phyloP scores from a whole-genome alignment of 2,797 vertebrate genomes.

The Typhlichthys eigenmanni region DNA sequence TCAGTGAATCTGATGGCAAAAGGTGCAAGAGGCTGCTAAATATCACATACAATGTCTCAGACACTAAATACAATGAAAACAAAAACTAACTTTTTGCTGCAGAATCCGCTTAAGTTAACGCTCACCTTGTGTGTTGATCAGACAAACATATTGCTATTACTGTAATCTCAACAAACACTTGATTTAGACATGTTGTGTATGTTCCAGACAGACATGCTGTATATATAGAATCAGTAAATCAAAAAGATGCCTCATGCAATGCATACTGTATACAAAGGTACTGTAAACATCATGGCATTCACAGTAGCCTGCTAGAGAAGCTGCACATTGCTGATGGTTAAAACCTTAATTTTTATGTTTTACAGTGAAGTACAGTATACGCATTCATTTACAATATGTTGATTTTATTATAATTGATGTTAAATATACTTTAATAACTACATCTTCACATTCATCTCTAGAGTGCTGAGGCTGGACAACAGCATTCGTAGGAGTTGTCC shows the following conservation, averaged over 20 bases:
- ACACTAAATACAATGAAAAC: not conserved
- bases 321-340: not conserved
- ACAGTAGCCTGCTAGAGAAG: too few species aligned
- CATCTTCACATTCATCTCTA: too few species aligned
- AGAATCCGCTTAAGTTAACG: too few species aligned
- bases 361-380: not conserved
- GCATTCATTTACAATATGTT: too few species aligned
- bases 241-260: not conserved
- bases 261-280: not conserved
- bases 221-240: too few species aligned
- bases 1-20: slow-evolving; percentile 45
- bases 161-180: slow-evolving; percentile 23
- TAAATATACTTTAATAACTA: too few species aligned
- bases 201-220: not conserved
- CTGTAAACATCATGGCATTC: too few species aligned
- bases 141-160: slow-evolving; percentile 12
- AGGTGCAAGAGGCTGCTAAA: slow-evolving; percentile 45
- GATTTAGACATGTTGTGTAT: slow-evolving; percentile 19
- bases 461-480: too few species aligned
- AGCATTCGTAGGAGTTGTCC: too few species aligned
- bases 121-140: slow-evolving; percentile 3
- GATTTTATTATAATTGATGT: too few species aligned
- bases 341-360: not conserved
- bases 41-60: slow-evolving; percentile 31
- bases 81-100: not conserved